Percentiles rank a stretch among this genome's conserved stretches.
Conservation (phyloP, 2,888 invertebrate genomes). For the Sesia apiformis region DNA sequence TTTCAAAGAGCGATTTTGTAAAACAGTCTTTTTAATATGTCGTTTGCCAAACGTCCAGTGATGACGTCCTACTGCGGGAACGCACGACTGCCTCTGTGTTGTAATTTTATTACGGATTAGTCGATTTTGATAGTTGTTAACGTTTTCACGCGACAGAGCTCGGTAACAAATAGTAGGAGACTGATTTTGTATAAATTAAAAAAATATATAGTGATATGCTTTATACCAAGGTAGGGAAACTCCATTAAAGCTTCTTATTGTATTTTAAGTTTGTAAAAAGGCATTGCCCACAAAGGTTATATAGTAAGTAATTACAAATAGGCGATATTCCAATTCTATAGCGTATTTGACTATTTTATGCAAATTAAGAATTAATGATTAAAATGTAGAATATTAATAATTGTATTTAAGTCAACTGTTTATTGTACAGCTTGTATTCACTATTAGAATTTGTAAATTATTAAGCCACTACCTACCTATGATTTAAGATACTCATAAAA, state of each 20-base stretch:
- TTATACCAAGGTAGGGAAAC: constrained; percentile 50
- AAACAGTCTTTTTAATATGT: constrained; percentile 9
- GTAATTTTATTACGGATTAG: constrained; percentile 24
- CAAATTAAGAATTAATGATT: constrained; percentile 39
- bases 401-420: constrained; percentile 49
- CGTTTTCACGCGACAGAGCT: constrained; percentile 39
- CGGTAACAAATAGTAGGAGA: constrained; percentile 70
- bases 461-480: constrained; percentile 62
- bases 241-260: constrained; percentile 26
- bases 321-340: constrained; percentile 55
- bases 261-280: constrained; percentile 29
- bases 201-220: constrained; percentile 57
- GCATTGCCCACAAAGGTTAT: constrained; percentile 29
- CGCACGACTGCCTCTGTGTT: constrained; percentile 39
- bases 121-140: constrained; percentile 24
- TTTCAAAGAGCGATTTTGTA: not conserved
- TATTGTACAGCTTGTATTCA: constrained; percentile 60
- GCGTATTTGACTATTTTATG: constrained; percentile 58
- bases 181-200: constrained; percentile 66
- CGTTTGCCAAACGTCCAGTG: constrained; percentile 49
- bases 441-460: constrained; percentile 62
- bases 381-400: constrained; percentile 11
- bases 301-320: constrained; percentile 30
- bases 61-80: constrained; percentile 43
- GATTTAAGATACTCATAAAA: constrained; percentile 66